These are phyloP conservation scores for Dascillus cervinus DNA, from an alignment of 2,888 invertebrate genomes.

Conservation along the genomic window DNA sequence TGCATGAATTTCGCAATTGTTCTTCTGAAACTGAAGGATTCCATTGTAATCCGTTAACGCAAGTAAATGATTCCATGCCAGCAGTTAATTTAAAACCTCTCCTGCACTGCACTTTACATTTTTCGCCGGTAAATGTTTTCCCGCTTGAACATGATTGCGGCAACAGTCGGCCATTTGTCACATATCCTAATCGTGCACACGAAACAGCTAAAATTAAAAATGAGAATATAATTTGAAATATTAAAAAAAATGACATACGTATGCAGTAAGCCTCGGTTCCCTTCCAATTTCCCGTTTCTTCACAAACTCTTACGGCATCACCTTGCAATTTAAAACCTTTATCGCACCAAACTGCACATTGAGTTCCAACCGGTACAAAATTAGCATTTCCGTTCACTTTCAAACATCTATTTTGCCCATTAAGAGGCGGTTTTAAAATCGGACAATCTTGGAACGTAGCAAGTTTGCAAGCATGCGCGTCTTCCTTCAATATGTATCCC, in stretches of 20 bases:
- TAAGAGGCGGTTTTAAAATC: slow-evolving; percentile 23
- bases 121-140: slow-evolving; percentile 42
- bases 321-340: slow-evolving; percentile 50
- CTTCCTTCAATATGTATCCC: slow-evolving; percentile 32
- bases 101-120: slow-evolving; percentile 45
- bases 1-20: slow-evolving; percentile 23
- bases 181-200: slow-evolving; percentile 44
- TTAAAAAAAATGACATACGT: slow-evolving; percentile 37
- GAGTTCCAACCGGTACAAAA: slow-evolving; percentile 35
- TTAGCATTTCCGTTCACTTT: slow-evolving; percentile 10
- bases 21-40: slow-evolving; percentile 20
- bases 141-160: slow-evolving; percentile 47
- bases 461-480: slow-evolving; percentile 23
- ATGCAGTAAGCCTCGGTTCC: slow-evolving; percentile 45
- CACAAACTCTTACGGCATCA: slow-evolving; percentile 45
- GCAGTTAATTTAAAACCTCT: slow-evolving; percentile 40
- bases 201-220: slow-evolving; percentile 34
- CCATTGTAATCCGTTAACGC: slow-evolving; percentile 30
- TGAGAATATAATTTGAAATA: slow-evolving; percentile 3
- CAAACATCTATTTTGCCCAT: slow-evolving; percentile 27
- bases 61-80: slow-evolving; percentile 24
- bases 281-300: slow-evolving; percentile 45
- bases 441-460: slow-evolving; percentile 23
- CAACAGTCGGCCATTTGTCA: slow-evolving; percentile 45
- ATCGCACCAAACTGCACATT: slow-evolving; percentile 46